Evolutionary conservation across 2,888 invertebrate genomes (phyloP).

Genomic region (Clivina fossor): DNA sequence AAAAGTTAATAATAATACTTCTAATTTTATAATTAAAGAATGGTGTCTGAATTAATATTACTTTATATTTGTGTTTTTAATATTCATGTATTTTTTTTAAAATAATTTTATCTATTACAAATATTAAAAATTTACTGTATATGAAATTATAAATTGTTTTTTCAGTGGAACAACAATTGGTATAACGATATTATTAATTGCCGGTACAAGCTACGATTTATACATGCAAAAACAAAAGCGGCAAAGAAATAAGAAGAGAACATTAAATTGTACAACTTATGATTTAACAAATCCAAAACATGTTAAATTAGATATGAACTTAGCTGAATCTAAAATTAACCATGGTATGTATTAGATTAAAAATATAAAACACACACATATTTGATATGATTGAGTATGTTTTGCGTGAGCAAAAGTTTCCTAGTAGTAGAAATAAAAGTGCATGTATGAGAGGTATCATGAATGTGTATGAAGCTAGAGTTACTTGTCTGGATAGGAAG

Average conservation of each 20-base stretch:
- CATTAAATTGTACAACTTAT: constrained; percentile 54
- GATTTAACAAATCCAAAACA: constrained; percentile 50
- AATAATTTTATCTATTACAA: too few relatives aligned
- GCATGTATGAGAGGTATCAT: too few relatives aligned
- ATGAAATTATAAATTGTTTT: too few relatives aligned
- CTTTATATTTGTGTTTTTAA: too few relatives aligned
- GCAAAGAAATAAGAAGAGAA: constrained; percentile 23
- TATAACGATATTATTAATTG: constrained; percentile 60
- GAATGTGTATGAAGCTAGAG: too few relatives aligned
- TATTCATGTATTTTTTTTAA: too few relatives aligned
- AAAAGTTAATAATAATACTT: too few relatives aligned
- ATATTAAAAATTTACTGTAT: not conserved
- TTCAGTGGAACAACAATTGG: constrained; percentile 58
- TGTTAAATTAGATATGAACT: constrained; percentile 47
- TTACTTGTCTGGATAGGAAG: too few relatives aligned
- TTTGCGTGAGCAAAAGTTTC: not conserved
- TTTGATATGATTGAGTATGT: not conserved
- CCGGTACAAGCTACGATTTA: constrained; percentile 74
- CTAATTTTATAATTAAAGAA: too few relatives aligned
- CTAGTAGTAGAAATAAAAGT: not conserved
- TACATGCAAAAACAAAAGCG: constrained; percentile 59
- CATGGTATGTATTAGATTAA: constrained; percentile 43
- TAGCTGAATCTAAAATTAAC: constrained; percentile 50
- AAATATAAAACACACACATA: not conserved
- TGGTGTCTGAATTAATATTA: too few relatives aligned